Base-by-base conservation (phyloP, 2,113 vertebrate genomes). In the Halichoerus grypus region DNA sequence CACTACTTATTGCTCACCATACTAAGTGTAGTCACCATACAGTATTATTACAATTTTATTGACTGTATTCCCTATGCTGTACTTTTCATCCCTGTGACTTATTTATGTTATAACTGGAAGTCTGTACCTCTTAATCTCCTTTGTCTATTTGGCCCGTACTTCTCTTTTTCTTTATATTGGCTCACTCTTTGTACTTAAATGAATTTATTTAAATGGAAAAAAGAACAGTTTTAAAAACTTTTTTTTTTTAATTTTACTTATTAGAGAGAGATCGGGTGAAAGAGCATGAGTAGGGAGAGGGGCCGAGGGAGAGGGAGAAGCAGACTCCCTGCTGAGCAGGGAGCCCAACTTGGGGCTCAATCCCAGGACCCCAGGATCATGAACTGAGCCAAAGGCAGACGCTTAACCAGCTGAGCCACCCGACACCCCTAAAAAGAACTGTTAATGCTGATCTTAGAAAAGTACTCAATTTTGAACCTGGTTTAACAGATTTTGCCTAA, bases 401-500 rank as follows among this genome's bases (percentile, higher is more conserved):
- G 6, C 42, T 76, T 46, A 46, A 49, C 7, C 21, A 24, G 7
- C 72, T 76, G 72, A 76, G 42, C 14, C 72, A 46, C 39, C 72
- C 1, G 14, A 22, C 5, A 0, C 39, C 36, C 39, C 59, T 76
- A 42, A 55, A 84, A 72, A 83, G 18, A 74, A 63, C 42, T 63
- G 22, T 49, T 77, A 65, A 65, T 67, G 13, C 49, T 80, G 28
- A 57, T 57, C 72, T 88, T 59, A 88, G 74, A 59, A 80, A 71
- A 88, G 16, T 57, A 88, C 61, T 46, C 61, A 33, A n/a, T 88
- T 65, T 85, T 55, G 10, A 59, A n/a, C 49, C 19, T 55, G 57
- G 82, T 67, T 79, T n/a, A 79, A 57, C 87, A 42, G 67, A 88
- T 88, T 94, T 87, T 88, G 12, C 67, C n/a, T 57, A 57, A 57